phyloP scores from a whole-genome alignment of 2,113 vertebrate genomes.

The Pterocles burchelli region DNA sequence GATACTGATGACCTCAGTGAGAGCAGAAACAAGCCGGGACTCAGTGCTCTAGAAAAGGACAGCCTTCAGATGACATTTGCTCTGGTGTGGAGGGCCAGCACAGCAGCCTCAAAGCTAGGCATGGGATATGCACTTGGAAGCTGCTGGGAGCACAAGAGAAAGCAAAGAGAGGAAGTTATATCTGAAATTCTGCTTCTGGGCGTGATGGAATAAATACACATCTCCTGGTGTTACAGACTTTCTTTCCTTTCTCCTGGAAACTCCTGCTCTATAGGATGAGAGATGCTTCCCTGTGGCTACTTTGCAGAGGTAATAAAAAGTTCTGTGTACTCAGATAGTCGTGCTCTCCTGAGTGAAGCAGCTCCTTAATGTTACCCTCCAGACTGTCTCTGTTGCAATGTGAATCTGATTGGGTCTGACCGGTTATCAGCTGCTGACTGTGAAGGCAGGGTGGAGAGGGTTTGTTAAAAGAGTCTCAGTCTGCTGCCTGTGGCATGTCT shows the following conservation, averaged over 20 bases:
- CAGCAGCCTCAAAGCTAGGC: not conserved
- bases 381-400: not conserved
- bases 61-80: not conserved
- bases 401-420: not conserved
- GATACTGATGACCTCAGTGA: not conserved
- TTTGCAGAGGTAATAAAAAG: not conserved
- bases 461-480: not conserved
- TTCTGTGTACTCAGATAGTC: not conserved
- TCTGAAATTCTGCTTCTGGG: not conserved
- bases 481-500: not conserved
- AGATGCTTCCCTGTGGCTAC: not conserved
- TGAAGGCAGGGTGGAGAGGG: not conserved
- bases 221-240: not conserved
- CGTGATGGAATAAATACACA: not conserved
- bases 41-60: not conserved
- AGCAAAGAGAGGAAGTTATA: not conserved
- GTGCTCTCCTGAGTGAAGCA: not conserved
- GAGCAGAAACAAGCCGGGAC: not conserved
- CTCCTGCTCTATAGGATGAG: not conserved
- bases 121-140: not conserved
- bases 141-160: not conserved
- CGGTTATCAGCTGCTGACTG: not conserved
- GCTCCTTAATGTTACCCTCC: not conserved
- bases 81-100: not conserved
- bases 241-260: not conserved